Conservation (phyloP, 2,113 vertebrate species). For the Axis porcinus region DNA sequence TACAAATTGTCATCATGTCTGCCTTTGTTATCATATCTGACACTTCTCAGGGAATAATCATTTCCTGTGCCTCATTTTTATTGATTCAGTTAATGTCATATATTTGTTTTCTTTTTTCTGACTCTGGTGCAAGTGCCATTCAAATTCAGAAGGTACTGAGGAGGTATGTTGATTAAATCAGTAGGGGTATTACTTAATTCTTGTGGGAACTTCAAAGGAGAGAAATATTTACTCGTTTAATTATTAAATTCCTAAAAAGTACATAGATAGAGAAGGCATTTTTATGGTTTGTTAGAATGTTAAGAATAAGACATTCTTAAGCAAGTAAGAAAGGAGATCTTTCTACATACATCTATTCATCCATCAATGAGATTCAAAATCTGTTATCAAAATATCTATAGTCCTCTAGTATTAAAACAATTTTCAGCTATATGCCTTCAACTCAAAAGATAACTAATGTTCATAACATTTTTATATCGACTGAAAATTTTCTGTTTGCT, state of each 20-base stretch:
- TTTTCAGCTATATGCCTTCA: not conserved
- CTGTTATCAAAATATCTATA: not conserved
- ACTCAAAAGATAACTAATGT: not conserved
- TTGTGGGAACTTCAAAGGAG: not conserved
- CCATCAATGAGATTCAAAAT: not conserved
- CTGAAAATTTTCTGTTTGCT: not conserved
- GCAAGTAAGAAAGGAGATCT: not conserved
- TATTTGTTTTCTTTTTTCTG: not conserved
- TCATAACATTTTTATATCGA: not conserved
- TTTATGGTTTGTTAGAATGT: not conserved
- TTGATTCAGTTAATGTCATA: not conserved
- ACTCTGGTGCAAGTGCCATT: not conserved
- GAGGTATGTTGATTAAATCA: not conserved
- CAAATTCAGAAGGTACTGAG: not conserved
- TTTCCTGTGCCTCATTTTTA: conserved; percentile 23
- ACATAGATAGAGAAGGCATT: not conserved
- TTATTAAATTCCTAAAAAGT: not conserved
- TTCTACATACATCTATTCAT: not conserved
- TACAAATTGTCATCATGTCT: not conserved
- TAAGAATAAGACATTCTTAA: not conserved
- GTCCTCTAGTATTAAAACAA: not conserved
- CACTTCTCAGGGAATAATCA: not conserved
- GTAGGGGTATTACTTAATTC: not conserved
- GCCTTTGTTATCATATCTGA: not conserved
- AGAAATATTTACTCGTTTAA: conserved; percentile 26